These are phyloP conservation scores for Hepsetus odoe DNA, from an alignment of 2,113 vertebrate species.

Conservation along the genomic window DNA sequence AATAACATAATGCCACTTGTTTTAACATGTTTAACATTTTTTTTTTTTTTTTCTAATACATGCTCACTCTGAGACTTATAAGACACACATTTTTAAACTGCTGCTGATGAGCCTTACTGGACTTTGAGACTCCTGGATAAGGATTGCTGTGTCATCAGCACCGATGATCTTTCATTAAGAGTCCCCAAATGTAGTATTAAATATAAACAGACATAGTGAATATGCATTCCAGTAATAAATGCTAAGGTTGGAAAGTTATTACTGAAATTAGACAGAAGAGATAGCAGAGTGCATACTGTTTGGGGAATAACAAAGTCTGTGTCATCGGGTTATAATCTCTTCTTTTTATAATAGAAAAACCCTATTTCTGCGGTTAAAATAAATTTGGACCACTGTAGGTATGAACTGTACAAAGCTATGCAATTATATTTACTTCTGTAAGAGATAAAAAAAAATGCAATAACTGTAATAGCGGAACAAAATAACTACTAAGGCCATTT, in stretches of 20 bases:
- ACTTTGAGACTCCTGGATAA: too few relatives aligned
- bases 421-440: neutral
- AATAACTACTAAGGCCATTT: neutral
- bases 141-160: too few relatives aligned
- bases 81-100: too few relatives aligned
- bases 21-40: too few relatives aligned
- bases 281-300: neutral
- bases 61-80: too few relatives aligned
- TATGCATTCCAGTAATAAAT: neutral
- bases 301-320: neutral
- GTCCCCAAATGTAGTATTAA: neutral
- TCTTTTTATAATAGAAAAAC: neutral
- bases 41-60: too few relatives aligned
- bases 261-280: neutral
- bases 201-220: neutral
- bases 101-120: too few relatives aligned
- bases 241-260: neutral
- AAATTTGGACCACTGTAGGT: neutral
- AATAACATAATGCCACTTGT: too few relatives aligned
- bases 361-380: neutral
- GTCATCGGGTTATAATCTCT: neutral
- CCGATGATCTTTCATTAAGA: too few relatives aligned
- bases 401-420: neutral
- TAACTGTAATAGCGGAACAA: neutral
- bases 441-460: neutral